Evolutionary conservation across 1,140 invertebrate genomes (phyloP).

Genomic region (Globodera rostochiensis): DNA sequence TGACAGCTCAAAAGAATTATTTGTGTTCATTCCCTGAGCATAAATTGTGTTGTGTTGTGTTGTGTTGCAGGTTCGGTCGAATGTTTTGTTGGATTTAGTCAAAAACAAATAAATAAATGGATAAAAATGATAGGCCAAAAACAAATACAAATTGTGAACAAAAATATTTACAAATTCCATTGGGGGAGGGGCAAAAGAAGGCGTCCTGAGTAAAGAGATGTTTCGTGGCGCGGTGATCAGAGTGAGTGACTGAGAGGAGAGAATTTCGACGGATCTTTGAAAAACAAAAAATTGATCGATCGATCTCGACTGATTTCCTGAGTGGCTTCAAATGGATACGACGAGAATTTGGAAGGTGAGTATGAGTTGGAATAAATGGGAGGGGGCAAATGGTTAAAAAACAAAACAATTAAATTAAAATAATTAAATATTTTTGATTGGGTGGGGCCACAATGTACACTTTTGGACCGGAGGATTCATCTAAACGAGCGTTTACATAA

Average conservation of each 20-base stretch:
- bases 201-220: not conserved
- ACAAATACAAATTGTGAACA: too few species aligned
- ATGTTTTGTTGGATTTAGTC: too few species aligned
- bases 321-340: not conserved
- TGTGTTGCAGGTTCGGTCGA: too few species aligned
- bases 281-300: not conserved
- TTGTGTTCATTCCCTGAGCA: not conserved
- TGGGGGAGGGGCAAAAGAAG: not conserved
- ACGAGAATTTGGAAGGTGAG: not conserved
- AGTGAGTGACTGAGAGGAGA: not conserved
- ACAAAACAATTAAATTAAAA: not conserved
- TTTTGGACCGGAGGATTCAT: conserved; percentile 15
- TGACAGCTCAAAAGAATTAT: not conserved
- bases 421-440: not conserved
- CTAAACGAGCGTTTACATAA: not conserved
- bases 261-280: not conserved
- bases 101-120: not conserved
- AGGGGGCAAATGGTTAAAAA: not conserved
- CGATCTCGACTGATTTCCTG: not conserved
- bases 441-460: conserved; percentile 7
- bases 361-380: too few species aligned
- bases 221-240: not conserved
- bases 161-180: too few species aligned
- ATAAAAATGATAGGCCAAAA: not conserved
- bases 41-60: not conserved